Evolutionary conservation across 2,888 invertebrate genomes (phyloP).

Genomic region (Lordiphosa fenestrarum): DNA sequence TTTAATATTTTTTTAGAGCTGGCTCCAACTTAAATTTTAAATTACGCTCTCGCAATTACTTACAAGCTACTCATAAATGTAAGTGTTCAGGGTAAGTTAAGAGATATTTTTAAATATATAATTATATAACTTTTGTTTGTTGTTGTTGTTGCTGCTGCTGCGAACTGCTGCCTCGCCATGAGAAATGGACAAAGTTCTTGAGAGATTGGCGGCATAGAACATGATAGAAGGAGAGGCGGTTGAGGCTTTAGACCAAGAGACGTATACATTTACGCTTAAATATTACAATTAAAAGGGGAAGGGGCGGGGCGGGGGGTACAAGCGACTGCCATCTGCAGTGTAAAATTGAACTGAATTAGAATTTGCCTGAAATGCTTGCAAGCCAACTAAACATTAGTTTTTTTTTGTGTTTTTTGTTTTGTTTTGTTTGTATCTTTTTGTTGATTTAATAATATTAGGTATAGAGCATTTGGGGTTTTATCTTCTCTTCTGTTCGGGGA

Average conservation of each 20-base stretch:
- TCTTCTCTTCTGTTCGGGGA: conserved; percentile 21
- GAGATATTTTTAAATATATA: conserved; percentile 35
- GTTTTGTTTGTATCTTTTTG: neutral
- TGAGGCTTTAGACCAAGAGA: conserved; percentile 12
- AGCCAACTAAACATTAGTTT: conserved; percentile 56
- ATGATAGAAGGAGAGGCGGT: neutral
- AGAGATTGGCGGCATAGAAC: conserved; percentile 20
- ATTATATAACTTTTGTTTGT: conserved; percentile 62
- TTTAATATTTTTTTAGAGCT: conserved; percentile 33
- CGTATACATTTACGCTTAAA: conserved; percentile 15
- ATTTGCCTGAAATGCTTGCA: conserved; percentile 33
- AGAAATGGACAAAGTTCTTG: conserved; percentile 18
- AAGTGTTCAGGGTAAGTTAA: conserved; percentile 47
- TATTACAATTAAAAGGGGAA: conserved; percentile 15
- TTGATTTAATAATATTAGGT: conserved; percentile 29
- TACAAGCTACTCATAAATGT: conserved; percentile 44
- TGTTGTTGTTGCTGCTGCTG: conserved; percentile 65
- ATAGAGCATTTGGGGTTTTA: conserved; percentile 61
- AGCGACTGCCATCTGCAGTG: neutral
- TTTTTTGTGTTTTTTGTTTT: conserved; percentile 17
- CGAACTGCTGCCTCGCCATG: conserved; percentile 23
- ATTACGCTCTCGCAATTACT: conserved; percentile 68
- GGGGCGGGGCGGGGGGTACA: conserved; percentile 4
- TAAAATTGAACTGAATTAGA: conserved; percentile 28
- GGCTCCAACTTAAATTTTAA: conserved; percentile 62